Conservation (phyloP, 1,140 invertebrate species). For the Hydropsyche tenuis region DNA sequence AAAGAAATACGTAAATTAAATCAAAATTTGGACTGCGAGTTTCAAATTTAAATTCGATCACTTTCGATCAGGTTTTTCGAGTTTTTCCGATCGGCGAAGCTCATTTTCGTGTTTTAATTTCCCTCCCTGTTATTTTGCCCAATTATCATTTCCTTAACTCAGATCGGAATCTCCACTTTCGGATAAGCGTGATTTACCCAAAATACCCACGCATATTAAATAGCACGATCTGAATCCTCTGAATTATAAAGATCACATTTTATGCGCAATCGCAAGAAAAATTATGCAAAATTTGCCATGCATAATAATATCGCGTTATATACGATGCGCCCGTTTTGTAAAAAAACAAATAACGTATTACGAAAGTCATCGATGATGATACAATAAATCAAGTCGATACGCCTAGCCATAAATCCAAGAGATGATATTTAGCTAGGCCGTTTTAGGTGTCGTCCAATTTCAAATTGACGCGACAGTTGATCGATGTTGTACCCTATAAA, state of each 20-base stretch:
- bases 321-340: no score
- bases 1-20: no score
- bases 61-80: conserved; percentile 24
- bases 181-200: conserved; percentile 4
- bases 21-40: neutral
- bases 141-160: conserved; percentile 10
- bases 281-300: no score
- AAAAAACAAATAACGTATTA: no score
- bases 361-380: no score
- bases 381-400: conserved; percentile 3
- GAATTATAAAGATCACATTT: no score
- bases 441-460: conserved; percentile 11
- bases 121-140: neutral
- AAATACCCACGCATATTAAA: neutral
- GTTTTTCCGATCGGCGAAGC: neutral
- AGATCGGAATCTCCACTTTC: neutral
- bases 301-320: no score
- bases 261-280: no score
- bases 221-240: neutral
- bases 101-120: conserved; percentile 1
- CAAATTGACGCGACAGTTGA: conserved; percentile 2
- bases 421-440: neutral
- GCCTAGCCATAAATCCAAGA: no score
- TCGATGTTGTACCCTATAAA: neutral
- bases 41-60: conserved; percentile 4